Conservation (phyloP, 2,888 invertebrate genomes). For the Invenusta paracnida region DNA sequence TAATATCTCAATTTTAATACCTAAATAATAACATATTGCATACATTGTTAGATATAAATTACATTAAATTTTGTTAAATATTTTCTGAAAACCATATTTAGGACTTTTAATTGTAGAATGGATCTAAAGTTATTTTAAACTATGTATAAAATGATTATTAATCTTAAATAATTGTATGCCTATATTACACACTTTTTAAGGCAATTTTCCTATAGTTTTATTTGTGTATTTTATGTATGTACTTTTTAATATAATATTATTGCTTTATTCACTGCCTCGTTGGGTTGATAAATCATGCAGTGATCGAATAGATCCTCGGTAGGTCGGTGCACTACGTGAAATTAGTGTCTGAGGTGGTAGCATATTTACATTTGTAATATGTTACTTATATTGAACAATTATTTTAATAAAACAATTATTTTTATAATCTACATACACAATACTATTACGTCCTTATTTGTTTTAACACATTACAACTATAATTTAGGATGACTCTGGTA, state of each 20-base stretch:
- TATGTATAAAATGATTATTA: too few relatives aligned
- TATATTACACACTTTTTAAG: background rate
- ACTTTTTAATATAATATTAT: background rate
- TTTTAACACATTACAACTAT: background rate
- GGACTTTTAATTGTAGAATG: background rate
- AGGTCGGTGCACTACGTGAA: background rate
- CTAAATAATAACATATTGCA: too few relatives aligned
- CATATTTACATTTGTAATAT: slow-evolving; percentile 15
- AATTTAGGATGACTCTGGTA: background rate
- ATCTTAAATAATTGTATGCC: too few relatives aligned
- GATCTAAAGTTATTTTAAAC: too few relatives aligned
- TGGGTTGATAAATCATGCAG: slow-evolving; percentile 25
- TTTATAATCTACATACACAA: slow-evolving; percentile 8
- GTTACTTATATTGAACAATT: background rate
- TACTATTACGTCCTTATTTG: background rate
- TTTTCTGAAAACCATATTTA: too few relatives aligned
- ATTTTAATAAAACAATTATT: slow-evolving; percentile 6
- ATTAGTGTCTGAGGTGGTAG: slow-evolving; percentile 5
- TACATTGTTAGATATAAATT: too few relatives aligned
- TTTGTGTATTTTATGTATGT: too few relatives aligned
- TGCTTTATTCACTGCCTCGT: background rate
- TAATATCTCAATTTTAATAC: too few relatives aligned
- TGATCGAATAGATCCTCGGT: slow-evolving; percentile 4
- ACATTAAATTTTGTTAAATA: too few relatives aligned
- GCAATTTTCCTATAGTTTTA: background rate